These are phyloP conservation scores for Bhutanitis thaidina DNA, from an alignment of 2,888 invertebrate species.

Conservation along the genomic window DNA sequence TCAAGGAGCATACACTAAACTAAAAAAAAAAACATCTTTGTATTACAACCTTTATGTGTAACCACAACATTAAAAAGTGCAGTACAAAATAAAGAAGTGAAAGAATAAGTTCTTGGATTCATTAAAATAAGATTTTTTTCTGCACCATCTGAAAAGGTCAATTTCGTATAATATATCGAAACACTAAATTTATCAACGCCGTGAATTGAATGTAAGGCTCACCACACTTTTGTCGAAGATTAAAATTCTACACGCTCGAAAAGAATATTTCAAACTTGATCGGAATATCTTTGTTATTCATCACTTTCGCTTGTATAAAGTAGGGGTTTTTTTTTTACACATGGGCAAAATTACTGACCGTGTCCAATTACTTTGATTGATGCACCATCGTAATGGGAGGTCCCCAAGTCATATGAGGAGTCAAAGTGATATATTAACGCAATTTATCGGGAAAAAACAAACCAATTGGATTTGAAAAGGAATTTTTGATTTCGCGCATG, in stretches of 20 bases:
- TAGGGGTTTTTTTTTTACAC: conserved; percentile 27
- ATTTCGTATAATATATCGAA: no score
- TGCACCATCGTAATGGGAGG: conserved; percentile 36
- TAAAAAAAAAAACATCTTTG: no score
- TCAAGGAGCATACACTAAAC: no score
- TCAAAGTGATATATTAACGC: conserved; percentile 32
- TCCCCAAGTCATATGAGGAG: conserved; percentile 26
- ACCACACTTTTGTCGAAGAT: background rate
- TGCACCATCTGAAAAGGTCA: no score
- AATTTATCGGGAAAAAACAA: conserved; percentile 29
- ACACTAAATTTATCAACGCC: background rate
- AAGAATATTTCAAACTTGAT: conserved; percentile 14
- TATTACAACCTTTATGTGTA: no score
- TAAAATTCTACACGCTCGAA: conserved; percentile 1
- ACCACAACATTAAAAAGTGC: no score
- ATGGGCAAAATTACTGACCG: conserved; percentile 32
- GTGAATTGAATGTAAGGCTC: background rate
- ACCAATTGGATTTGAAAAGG: conserved; percentile 12
- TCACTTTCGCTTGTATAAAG: conserved; percentile 26
- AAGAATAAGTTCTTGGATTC: no score
- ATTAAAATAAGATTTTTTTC: no score
- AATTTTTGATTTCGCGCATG: conserved; percentile 18
- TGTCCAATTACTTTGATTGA: conserved; percentile 45
- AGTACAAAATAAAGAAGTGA: no score
- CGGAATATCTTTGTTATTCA: conserved; percentile 27